These are phyloP conservation scores for Scaptodrosophila lebanonensis DNA, from an alignment of 1,140 invertebrate genomes.

Conservation along the genomic window DNA sequence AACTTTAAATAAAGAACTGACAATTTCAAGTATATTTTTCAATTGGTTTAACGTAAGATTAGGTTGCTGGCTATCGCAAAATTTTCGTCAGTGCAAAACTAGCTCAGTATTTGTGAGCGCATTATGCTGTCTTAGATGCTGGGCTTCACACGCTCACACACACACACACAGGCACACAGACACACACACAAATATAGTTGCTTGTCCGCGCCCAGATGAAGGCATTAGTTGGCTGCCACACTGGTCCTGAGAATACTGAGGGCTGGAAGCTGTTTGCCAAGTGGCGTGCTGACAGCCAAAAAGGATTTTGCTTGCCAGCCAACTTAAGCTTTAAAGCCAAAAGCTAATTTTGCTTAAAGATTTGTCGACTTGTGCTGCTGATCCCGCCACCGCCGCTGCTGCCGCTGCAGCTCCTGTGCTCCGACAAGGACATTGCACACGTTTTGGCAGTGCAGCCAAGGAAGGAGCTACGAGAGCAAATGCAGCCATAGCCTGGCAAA, in stretches of 20 bases:
- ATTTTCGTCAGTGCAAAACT: constrained; percentile 27
- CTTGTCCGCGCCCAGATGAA: background rate
- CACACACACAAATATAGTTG: background rate
- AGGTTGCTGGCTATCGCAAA: no score
- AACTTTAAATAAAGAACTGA: no score
- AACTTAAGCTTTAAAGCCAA: constrained; percentile 74
- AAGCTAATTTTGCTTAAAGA: constrained; percentile 75
- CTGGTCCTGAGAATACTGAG: no score
- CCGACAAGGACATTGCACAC: constrained; percentile 38
- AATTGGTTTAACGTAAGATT: no score
- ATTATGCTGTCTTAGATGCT: constrained; percentile 70
- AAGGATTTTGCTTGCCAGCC: constrained; percentile 69
- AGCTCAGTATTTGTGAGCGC: constrained; percentile 68
- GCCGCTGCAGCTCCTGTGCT: no score
- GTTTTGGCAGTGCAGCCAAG: constrained; percentile 13
- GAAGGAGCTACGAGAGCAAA: no score
- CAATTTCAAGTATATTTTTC: no score
- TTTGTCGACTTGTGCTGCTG: no score
- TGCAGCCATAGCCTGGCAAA: background rate
- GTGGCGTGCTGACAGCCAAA: constrained; percentile 73
- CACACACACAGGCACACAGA: constrained; percentile 8
- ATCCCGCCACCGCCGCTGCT: no score
- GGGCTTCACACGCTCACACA: constrained; percentile 51
- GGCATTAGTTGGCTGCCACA: no score
- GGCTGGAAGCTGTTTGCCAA: constrained; percentile 73